Conservation (phyloP, 1,140 invertebrate species). For the Sarcophaga bullata region DNA sequence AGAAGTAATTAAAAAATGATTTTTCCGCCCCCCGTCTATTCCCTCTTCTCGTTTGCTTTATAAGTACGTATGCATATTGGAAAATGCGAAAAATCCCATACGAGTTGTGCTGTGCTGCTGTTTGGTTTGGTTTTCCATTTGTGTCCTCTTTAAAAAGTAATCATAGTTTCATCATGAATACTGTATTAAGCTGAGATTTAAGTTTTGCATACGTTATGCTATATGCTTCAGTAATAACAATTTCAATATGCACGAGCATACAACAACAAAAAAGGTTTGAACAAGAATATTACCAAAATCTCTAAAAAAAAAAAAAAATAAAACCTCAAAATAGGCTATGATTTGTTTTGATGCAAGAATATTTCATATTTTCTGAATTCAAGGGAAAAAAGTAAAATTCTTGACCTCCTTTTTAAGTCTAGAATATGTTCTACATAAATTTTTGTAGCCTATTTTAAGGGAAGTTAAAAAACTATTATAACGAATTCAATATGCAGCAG, state of each 20-base stretch:
- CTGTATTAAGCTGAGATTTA: slow-evolving; percentile 12
- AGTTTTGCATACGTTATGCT: background rate
- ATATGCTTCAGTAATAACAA: background rate
- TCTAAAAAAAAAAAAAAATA: background rate
- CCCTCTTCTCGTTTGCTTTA: background rate
- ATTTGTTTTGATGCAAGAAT: too few species aligned
- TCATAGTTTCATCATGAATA: slow-evolving; percentile 10
- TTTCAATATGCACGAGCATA: background rate
- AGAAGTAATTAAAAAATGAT: slow-evolving; percentile 25
- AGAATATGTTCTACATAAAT: too few species aligned
- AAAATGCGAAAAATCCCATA: background rate
- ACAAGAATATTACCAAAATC: background rate
- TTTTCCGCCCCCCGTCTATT: background rate
- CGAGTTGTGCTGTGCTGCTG: background rate
- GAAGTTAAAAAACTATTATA: too few species aligned
- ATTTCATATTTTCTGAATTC: too few species aligned
- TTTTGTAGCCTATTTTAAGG: too few species aligned
- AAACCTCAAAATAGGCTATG: background rate
- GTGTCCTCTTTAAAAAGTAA: slow-evolving; percentile 24
- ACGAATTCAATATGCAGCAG: too few species aligned
- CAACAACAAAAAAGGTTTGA: background rate
- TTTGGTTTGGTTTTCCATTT: background rate
- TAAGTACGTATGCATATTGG: background rate
- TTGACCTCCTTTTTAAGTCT: too few species aligned
- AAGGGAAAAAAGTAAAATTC: too few species aligned